Evolutionary conservation across 1,140 invertebrate genomes (phyloP).

Genomic region (Brachionus angularis): DNA sequence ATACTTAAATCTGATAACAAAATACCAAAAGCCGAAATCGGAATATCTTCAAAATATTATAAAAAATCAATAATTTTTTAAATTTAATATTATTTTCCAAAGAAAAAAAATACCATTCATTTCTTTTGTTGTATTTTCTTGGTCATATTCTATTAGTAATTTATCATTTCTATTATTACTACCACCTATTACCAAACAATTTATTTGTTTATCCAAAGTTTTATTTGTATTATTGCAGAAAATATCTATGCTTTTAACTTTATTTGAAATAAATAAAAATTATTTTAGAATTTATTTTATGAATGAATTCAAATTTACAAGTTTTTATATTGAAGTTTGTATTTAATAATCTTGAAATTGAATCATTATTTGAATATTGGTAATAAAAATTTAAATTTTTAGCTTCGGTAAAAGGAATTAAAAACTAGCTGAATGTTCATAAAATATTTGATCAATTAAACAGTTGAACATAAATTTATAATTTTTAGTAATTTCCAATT

Average conservation of each 20-base stretch:
- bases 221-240: slow-evolving; percentile 7
- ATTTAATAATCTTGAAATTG: neutral
- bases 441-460: neutral
- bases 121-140: no score
- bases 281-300: no score
- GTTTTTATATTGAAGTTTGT: neutral
- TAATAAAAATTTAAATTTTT: slow-evolving; percentile 1
- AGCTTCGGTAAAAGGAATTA: no score
- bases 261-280: neutral
- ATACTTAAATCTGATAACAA: no score
- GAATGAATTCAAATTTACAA: no score
- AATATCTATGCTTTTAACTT: neutral
- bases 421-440: no score
- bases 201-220: neutral
- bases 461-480: slow-evolving; percentile 4
- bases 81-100: no score
- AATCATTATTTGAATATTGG: neutral
- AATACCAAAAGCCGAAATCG: no score
- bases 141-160: neutral
- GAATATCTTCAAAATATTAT: no score
- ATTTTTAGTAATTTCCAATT: slow-evolving; percentile 9
- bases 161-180: neutral
- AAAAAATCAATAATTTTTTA: no score
- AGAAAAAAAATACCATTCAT: no score
- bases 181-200: neutral